Evolutionary conservation across 2,113 vertebrate genomes (phyloP).

Genomic region (Leptosomus discolor): DNA sequence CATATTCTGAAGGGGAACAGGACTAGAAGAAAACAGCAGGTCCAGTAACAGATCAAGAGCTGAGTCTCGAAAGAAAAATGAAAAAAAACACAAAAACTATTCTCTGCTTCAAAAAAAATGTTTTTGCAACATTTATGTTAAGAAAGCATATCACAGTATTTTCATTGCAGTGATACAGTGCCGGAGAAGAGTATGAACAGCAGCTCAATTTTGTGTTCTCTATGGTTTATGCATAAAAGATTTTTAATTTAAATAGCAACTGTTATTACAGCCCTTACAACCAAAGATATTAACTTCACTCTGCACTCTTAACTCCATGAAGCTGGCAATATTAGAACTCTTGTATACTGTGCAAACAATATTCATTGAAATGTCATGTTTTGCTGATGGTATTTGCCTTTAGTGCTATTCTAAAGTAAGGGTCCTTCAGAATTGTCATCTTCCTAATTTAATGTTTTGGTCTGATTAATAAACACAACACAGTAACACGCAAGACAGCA

Average conservation of each 20-base stretch:
- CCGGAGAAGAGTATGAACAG: not conserved
- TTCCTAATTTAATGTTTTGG: not conserved
- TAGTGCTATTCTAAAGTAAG: not conserved
- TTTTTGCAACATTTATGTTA: not conserved
- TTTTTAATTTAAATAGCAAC: not conserved
- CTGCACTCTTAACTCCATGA: not conserved
- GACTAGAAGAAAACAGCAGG: not conserved
- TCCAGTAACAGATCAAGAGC: not conserved
- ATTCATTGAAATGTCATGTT: not conserved
- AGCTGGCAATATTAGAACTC: not conserved
- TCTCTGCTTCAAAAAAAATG: not conserved
- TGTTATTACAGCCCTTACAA: not conserved
- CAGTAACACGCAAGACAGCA: not conserved
- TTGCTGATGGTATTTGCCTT: not conserved
- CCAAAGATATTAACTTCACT: not conserved
- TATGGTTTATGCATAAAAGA: not conserved
- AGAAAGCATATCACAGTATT: not conserved
- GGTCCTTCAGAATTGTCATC: not conserved
- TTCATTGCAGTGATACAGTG: not conserved
- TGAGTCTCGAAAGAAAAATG: not conserved
- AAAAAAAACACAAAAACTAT: not conserved
- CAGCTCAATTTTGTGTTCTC: not conserved
- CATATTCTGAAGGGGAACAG: not conserved
- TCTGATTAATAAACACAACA: not conserved
- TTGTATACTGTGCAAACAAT: not conserved